Conservation (phyloP, 1,140 invertebrate species). For the Dryas iulia region DNA sequence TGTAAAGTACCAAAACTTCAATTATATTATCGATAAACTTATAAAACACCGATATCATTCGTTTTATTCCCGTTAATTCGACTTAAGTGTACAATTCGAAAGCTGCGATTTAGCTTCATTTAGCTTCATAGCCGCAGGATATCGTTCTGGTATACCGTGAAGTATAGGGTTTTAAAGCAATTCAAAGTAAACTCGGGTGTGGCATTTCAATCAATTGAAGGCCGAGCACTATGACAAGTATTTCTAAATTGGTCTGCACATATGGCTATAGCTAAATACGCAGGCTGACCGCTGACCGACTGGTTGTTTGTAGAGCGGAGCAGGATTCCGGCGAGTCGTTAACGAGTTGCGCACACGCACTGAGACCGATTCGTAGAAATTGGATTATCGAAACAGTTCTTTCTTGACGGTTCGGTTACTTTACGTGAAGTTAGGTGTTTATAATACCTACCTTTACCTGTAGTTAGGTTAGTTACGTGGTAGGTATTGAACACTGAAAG, state of each 20-base stretch:
- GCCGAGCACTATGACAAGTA: conserved; percentile 38
- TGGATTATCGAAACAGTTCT: conserved; percentile 39
- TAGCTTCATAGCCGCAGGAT: neutral
- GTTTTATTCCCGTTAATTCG: no score
- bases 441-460: neutral
- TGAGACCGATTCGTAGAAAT: conserved; percentile 52
- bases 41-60: no score
- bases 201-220: conserved; percentile 20
- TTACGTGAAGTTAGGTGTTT: conserved; percentile 1
- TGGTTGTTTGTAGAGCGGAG: conserved; percentile 50
- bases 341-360: conserved; percentile 60
- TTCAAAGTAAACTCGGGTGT: conserved; percentile 11
- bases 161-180: neutral
- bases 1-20: no score
- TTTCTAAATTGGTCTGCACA: conserved; percentile 50
- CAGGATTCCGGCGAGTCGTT: conserved; percentile 56
- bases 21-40: no score
- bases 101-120: neutral
- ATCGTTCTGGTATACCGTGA: neutral
- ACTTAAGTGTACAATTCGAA: neutral
- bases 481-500: no score
- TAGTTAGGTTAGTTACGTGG: no score
- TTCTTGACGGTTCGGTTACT: conserved; percentile 9
- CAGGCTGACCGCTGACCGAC: conserved; percentile 34
- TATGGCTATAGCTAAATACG: conserved; percentile 42